Base-by-base conservation (phyloP, 2,888 invertebrate genomes). In the Netelia virgata region DNA sequence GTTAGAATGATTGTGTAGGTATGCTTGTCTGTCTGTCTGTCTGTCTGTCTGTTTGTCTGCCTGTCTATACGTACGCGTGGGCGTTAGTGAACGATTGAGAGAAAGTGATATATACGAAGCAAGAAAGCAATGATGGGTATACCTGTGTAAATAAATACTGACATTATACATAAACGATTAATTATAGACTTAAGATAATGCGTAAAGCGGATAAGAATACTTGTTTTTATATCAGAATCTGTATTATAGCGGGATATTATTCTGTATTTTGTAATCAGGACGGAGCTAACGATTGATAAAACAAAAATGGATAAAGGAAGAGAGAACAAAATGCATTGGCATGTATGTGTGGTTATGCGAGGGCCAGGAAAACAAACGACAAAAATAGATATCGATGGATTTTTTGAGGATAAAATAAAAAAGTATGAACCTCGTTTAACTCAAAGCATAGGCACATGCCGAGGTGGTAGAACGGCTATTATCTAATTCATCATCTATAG, bases 171-270 rank as follows among this genome's bases (percentile, higher is more conserved):
- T 85, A 81, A 86, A 87, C 80, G 83, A 85, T 79, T 86, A 86
- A 87, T 80, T 85, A 78, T 84, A 83, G 83, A 77, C 9, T 78
- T 81, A 83, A 66, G 57, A 74, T 86, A 89, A 88, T 88, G 92
- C 47, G 89, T 91, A 91, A 91, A 90, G 88, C 87, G 89, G 90
- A 91, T 90, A 83, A 91, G 92, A 90, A 92, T 91, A 92, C 91
- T 93, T 93, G 92, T 93, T 93, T 93, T 93, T 93, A 91, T 93
- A 93, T 93, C 91, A 93, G 90, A 61, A 92, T 91, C 91, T 93
- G 93, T 93, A 93, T 92, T 91, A 93, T 93, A 93, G 92, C 88
- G 89, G 91, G 91, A 91, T 92, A 93, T 92, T 92, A 93, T 92
- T 92, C 91, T 92, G 93, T 93, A 93, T 93, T 93, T 93, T 93